Conservation (phyloP, 2,113 vertebrate species). For the Cyanoramphus novaezelandiae region DNA sequence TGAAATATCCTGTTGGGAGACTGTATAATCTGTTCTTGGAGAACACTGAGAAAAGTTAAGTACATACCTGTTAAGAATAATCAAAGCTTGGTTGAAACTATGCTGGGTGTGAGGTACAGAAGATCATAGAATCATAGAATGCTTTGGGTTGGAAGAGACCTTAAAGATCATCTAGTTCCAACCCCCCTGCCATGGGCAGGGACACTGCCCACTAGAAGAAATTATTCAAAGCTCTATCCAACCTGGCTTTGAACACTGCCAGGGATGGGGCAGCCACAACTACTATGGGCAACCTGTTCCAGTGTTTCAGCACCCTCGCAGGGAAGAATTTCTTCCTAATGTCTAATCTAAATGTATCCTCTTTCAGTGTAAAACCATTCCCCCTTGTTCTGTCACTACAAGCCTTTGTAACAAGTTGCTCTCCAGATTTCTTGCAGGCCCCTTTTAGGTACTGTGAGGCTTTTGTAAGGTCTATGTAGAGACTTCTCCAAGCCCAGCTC, state of each 20-base stretch:
- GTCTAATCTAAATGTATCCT: neutral
- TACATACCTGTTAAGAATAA: neutral
- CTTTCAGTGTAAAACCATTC: neutral
- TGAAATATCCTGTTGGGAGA: neutral
- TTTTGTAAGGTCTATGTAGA: neutral
- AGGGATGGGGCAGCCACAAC: neutral
- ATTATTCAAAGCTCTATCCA: neutral
- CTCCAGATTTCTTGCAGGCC: neutral
- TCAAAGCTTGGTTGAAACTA: neutral
- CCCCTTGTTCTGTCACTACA: neutral
- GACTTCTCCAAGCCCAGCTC: neutral
- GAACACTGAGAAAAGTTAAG: neutral
- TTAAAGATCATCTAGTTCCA: neutral
- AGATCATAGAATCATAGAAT: neutral
- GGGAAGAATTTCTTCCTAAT: neutral
- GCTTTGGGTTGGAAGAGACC: neutral
- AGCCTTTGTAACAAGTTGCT: neutral
- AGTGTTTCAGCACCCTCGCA: neutral
- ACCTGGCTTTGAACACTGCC: neutral
- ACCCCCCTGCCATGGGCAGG: neutral
- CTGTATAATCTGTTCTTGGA: neutral
- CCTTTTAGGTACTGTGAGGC: neutral
- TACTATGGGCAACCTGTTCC: neutral
- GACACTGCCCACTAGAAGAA: neutral
- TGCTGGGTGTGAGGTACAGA: neutral